phyloP scores from a whole-genome alignment of 64 coral and sea anemone genomes.

The Catalaphyllia jardinei region DNA sequence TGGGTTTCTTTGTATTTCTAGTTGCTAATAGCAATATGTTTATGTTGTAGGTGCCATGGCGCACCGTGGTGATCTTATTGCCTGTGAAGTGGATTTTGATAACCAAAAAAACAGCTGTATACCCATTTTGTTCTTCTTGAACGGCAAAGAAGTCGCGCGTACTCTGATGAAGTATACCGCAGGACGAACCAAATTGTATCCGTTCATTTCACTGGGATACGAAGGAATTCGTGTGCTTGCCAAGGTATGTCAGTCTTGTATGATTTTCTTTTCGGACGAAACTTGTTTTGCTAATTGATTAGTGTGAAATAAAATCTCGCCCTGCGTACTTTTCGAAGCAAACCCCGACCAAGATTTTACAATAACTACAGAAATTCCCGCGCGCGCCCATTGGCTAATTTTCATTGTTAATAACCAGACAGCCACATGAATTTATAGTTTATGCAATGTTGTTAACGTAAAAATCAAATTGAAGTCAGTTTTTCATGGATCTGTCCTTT shows the following conservation, averaged over 20 bases:
- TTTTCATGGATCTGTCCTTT: no score
- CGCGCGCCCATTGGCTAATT: no score
- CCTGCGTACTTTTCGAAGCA: no score
- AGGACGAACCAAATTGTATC: background rate
- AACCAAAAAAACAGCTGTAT: background rate
- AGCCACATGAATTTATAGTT: no score
- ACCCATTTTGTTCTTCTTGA: conserved; percentile 16
- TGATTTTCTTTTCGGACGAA: no score
- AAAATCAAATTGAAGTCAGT: no score
- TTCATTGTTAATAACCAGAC: no score
- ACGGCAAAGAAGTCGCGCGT: conserved; percentile 9
- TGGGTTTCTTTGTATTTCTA: background rate
- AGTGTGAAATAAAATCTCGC: no score
- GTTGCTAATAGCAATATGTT: background rate
- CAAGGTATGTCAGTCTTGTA: background rate
- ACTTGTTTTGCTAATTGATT: no score
- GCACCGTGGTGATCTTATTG: conserved; percentile 2
- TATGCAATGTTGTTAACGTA: no score
- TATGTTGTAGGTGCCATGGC: conserved; percentile 3
- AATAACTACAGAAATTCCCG: no score
- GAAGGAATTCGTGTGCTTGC: background rate
- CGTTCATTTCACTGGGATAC: conserved; percentile 1
- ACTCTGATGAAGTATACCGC: background rate
- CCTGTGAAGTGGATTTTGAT: conserved; percentile 23
- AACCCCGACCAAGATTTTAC: no score